Base-by-base conservation (phyloP, 2,888 invertebrate species). In the Falcaria lacertinaria region DNA sequence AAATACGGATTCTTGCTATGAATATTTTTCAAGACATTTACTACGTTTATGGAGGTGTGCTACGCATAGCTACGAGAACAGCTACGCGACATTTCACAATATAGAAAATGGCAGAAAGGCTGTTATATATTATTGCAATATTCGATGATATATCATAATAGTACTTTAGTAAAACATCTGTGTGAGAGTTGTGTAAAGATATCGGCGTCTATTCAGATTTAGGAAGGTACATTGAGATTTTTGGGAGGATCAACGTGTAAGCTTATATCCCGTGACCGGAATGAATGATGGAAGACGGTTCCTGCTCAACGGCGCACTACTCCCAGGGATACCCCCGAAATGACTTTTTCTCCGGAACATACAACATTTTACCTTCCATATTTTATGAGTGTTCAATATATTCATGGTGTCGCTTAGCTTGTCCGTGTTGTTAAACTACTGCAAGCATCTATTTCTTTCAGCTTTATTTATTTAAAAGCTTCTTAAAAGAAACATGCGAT, bases 311-410 rank as follows among this genome's bases (percentile, higher is more conserved):
- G 45, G 48, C 47, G 54, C 51, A 43, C 44, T 53, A 45, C 55
- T n/a, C n/a, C n/a, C 57, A 54, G 50, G 46, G 54, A 45, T 54
- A 54, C 44, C 48, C 52, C 48, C 52, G 52, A 67, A 69, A 68
- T 65, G 60, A 64, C 68, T 65, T 66, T 63, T 62, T 58, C 51
- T 46, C 56, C 56, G 56, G 63, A 69, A 58, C 63, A 63, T 60
- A 54, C 48, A 56, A 54, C 50, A 49, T 52, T 49, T 41, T 43
- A 49, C 45, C 47, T 52, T 55, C 50, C 55, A 57, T 63, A 57
- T 60, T 57, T 52, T 60, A 60, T 51, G 54, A 34, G 34, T 40
- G 34, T 11, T 11, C 28, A 28, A 28, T 28, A 28, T 11, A n/a
- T n/a, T n/a, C n/a, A n/a, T n/a, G n/a, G n/a, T n/a, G n/a, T n/a